Conservation (phyloP, 2,888 invertebrate species). For the Drosophila hawaiiensis region DNA sequence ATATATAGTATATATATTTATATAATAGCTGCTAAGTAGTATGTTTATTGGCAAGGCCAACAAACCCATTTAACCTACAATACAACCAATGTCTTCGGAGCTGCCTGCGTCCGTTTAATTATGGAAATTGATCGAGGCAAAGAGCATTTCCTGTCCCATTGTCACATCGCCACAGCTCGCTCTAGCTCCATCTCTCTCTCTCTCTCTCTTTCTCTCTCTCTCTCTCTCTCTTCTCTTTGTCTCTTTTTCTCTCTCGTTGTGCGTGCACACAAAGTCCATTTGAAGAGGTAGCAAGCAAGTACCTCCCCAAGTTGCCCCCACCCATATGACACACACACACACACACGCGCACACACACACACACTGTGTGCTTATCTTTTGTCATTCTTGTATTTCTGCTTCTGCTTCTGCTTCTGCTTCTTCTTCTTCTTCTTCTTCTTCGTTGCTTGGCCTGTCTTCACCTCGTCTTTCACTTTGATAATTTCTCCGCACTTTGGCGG, state of each 20-base stretch:
- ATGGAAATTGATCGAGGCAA: conserved; percentile 82
- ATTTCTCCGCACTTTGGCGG: conserved; percentile 76
- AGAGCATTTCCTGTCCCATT: conserved; percentile 79
- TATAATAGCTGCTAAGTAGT: neutral
- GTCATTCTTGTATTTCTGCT: conserved; percentile 40
- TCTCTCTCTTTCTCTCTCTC: neutral
- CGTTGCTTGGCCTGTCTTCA: conserved; percentile 24
- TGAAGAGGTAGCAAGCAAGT: conserved; percentile 34
- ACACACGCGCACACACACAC: neutral
- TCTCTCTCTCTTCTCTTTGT: conserved; percentile 1
- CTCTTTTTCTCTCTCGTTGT: conserved; percentile 2
- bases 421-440: conserved; percentile 12
- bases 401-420: conserved; percentile 35
- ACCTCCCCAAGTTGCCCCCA: conserved; percentile 6
- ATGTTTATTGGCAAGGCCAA: conserved; percentile 64
- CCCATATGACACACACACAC: conserved; percentile 36
- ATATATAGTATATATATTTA: neutral
- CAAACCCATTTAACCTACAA: conserved; percentile 82
- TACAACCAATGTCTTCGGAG: conserved; percentile 64
- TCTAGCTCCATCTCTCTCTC: conserved; percentile 9
- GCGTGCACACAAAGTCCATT: conserved; percentile 56
- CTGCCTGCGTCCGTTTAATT: conserved; percentile 71
- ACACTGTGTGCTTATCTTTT: conserved; percentile 47
- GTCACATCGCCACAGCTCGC: conserved; percentile 25
- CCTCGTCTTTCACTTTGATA: conserved; percentile 76